phyloP scores from a whole-genome alignment of 2,888 invertebrate genomes.

The Siphlonurus alternatus region DNA sequence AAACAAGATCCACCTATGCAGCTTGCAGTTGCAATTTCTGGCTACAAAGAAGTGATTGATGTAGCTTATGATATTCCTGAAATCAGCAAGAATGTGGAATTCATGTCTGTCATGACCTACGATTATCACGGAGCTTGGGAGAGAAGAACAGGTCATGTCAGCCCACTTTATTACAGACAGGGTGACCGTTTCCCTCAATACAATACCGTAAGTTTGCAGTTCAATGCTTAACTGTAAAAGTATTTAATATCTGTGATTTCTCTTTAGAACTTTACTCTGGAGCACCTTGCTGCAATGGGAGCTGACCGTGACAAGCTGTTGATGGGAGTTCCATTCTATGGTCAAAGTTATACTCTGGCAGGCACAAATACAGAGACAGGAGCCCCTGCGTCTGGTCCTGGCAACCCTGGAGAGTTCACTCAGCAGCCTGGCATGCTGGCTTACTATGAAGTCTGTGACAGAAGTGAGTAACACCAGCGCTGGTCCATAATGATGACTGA shows the following conservation, averaged over 20 bases:
- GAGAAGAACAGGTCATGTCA: slow-evolving; percentile 57
- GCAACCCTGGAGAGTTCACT: slow-evolving; percentile 62
- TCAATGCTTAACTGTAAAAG: neutral
- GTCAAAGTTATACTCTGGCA: slow-evolving; percentile 60
- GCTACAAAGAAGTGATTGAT: slow-evolving; percentile 80
- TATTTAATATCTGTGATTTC: neutral
- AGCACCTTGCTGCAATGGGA: slow-evolving; percentile 52
- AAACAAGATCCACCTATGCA: slow-evolving; percentile 46
- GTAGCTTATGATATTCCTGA: slow-evolving; percentile 58
- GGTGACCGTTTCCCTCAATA: slow-evolving; percentile 58
- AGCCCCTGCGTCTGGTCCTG: slow-evolving; percentile 50
- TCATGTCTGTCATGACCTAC: slow-evolving; percentile 72
- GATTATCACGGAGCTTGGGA: slow-evolving; percentile 90
- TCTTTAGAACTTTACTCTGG: slow-evolving; percentile 57
- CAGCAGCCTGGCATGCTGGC: slow-evolving; percentile 76
- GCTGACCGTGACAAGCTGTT: slow-evolving; percentile 61
- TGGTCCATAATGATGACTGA: neutral
- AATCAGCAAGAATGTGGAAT: slow-evolving; percentile 37
- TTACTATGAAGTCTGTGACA: slow-evolving; percentile 70
- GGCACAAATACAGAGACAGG: slow-evolving; percentile 33
- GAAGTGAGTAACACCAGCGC: slow-evolving; percentile 14
- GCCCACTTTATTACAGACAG: slow-evolving; percentile 48
- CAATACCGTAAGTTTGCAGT: slow-evolving; percentile 43
- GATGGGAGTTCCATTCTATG: slow-evolving; percentile 73
- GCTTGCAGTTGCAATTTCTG: slow-evolving; percentile 68